These are phyloP conservation scores for Lycophotia porphyrea DNA, from an alignment of 2,888 invertebrate genomes.

Conservation along the genomic window DNA sequence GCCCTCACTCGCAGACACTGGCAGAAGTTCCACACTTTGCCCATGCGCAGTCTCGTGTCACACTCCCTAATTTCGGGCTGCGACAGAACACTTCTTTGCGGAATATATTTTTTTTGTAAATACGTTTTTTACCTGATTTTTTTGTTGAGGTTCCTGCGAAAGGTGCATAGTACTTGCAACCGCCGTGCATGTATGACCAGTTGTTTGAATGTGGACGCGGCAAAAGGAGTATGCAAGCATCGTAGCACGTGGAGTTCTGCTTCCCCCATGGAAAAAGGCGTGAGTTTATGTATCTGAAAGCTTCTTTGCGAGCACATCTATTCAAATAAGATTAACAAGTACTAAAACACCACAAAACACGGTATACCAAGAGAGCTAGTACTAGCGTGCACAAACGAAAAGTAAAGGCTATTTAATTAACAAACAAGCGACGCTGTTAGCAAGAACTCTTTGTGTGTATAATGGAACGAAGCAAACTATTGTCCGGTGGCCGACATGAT, in stretches of 20 bases:
- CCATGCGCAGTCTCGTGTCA: too few species aligned
- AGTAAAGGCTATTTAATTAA: constrained; percentile 63
- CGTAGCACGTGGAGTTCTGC: background rate
- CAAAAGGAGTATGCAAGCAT: too few species aligned
- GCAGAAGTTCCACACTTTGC: too few species aligned
- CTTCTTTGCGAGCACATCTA: background rate
- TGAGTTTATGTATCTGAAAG: background rate
- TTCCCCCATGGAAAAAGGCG: background rate
- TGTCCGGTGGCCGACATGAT: constrained; percentile 52
- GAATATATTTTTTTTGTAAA: too few species aligned
- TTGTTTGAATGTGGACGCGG: too few species aligned
- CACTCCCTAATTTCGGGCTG: too few species aligned
- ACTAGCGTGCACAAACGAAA: constrained; percentile 46
- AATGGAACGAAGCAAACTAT: constrained; percentile 54
- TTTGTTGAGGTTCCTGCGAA: too few species aligned
- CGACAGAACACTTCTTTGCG: too few species aligned
- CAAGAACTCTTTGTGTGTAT: constrained; percentile 60
- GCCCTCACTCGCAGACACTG: too few species aligned
- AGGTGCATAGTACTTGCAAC: too few species aligned
- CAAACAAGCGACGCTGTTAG: constrained; percentile 58
- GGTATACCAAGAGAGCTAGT: constrained; percentile 20
- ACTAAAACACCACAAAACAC: constrained; percentile 32
- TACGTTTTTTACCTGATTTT: too few species aligned
- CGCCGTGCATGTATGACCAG: too few species aligned
- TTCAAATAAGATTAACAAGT: background rate